Evolutionary conservation across 2,797 vertebrate species (phyloP), one percentile per base, ranked within the genome.

Genomic region (Pelobates cultripes): DNA sequence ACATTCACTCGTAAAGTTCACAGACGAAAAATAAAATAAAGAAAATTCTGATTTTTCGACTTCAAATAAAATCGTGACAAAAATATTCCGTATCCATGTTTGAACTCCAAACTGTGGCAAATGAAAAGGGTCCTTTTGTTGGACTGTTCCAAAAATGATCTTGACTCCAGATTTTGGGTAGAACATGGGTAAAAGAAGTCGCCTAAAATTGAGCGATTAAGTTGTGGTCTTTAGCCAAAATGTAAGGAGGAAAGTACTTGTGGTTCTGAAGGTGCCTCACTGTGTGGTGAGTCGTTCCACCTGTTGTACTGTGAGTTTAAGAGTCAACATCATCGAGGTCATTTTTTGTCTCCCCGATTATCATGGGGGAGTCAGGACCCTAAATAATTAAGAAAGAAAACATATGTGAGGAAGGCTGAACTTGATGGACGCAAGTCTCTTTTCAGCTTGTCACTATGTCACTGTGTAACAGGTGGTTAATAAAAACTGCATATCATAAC

Each of bases 301-400:
- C 45, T 3, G 45, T 40, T 74, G 1, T 28, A 28, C 28, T 28
- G 28, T 44, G 57, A 42, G 9, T 86, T 90, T 98, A 99, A 0
- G 98, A 95, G 87, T 99, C 98, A 0, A 99, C 97, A 0, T 99
- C 97, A 45, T 99, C 98, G 81, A 99, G 94, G 92, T 99, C 98
- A 86, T 96, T 99, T 94, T 97, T 97, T 5, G 97, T 93, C 85
- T 99, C 98, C 2, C 98, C 96, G 13, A 99, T 93, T 96, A 99
- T 96, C 98, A 99, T 99, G 86, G 98, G 97, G 88, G 98, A 99
- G 84, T 98, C 97, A 0, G 97, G 99, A 77, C 96, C 97, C 97
- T 99, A 87, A 51, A 68, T 72, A 12, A 86, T 69, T 84, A 42
- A 8, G 55, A 69, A 43, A 43, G 13, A 8, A 42, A 61, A 44